Base-by-base conservation (phyloP, 2,797 vertebrate genomes). In the Gadopsis marmoratus region DNA sequence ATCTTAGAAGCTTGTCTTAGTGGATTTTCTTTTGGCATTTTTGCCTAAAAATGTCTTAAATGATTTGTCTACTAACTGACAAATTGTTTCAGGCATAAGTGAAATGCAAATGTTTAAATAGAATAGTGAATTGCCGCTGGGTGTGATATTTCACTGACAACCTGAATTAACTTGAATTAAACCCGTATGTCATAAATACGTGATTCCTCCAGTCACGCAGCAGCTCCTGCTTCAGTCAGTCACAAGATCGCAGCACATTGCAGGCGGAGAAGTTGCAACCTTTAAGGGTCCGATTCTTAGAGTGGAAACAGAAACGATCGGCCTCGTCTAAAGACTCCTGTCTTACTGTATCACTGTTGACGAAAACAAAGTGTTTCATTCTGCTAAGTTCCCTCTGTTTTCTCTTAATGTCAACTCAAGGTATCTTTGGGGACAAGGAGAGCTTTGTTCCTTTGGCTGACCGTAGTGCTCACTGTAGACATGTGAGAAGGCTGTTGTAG, bases 381-480 rank as follows among this genome's bases (percentile, higher is more conserved):
- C 43, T 50, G 13, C 76, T 31, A 11, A 21, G 14, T 33, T 53
- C 12, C 21, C 43, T 47, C 43, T 59, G 58, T 33, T 43, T 70
- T 19, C 58, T 74, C 13, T 5, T 55, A 19, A 29, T 23, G 7
- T 35, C 55, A 62, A 33, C 54, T 76, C 10, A 48, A 53, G 39
- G 64, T 74, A 23, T 79, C 37, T 68, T 10, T 23, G 19, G 14
- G 54, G 39, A 84, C 31, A 74, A 71, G 58, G 37, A 62, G 55
- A 39, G 58, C 31, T 78, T 84, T 81, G 76, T 79, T 82, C 64
- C 63, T 43, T 33, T 13, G 16, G 41, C 66, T 55, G 55, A 50
- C 55, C 21, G 12, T 60, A 23, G 58, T 31, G 61, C 33, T 80
- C 50, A 8, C 26, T 21, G 67, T 35, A 53, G 75, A 78, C 80